phyloP scores from a whole-genome alignment of 2,888 invertebrate genomes.

The Archips xylosteana region DNA sequence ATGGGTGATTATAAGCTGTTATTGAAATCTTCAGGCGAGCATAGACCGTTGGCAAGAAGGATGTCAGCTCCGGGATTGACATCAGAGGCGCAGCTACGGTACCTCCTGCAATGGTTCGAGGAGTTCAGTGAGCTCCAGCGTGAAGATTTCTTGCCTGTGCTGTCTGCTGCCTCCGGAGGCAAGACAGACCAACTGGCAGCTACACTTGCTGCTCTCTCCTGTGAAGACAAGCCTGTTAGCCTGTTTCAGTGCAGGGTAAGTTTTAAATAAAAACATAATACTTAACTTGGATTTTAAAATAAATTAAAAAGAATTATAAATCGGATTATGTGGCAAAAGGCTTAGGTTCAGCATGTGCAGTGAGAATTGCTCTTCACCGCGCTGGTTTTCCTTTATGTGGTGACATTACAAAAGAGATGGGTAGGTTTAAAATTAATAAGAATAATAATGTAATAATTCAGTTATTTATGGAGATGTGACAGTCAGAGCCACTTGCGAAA shows the following conservation, averaged over 20 bases:
- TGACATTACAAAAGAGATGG: too few species aligned
- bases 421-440: too few species aligned
- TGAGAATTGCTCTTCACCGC: too few species aligned
- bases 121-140: conserved; percentile 96
- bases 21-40: conserved; percentile 56
- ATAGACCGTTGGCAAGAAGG: conserved; percentile 63
- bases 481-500: too few species aligned
- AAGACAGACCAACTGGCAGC: conserved; percentile 91
- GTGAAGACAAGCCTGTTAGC: conserved; percentile 91
- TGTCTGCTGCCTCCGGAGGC: conserved; percentile 86
- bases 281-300: background rate
- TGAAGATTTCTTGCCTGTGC: conserved; percentile 92
- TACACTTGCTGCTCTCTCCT: conserved; percentile 87
- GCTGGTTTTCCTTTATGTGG: too few species aligned
- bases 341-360: too few species aligned
- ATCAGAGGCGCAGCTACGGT: conserved; percentile 91
- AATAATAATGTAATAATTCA: too few species aligned
- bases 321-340: too few species aligned
- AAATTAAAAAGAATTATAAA: too few species aligned
- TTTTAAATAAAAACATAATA: conserved; percentile 31
- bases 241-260: conserved; percentile 93
- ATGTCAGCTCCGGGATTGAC: conserved; percentile 86
- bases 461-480: too few species aligned
- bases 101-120: conserved; percentile 94
- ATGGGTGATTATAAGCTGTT: background rate